phyloP scores from a whole-genome alignment of 2,888 invertebrate genomes.

The Dryococelus australis region DNA sequence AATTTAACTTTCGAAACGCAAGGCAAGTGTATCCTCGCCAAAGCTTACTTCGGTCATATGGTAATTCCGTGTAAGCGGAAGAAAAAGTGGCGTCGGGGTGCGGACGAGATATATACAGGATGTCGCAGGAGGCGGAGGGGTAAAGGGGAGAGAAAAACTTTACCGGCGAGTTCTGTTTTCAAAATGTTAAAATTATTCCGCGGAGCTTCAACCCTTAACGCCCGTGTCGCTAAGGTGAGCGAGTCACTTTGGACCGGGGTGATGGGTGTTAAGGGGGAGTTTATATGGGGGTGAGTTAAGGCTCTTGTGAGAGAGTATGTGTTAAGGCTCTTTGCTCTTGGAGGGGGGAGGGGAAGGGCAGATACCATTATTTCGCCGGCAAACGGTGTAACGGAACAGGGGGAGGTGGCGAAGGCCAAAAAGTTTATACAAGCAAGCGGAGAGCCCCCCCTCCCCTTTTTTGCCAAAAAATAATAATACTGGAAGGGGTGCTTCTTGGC shows the following conservation, averaged over 20 bases:
- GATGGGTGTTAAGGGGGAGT: neutral
- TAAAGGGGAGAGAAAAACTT: neutral
- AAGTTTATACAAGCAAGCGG: slow-evolving; percentile 22
- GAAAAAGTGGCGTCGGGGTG: neutral
- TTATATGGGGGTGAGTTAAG: neutral
- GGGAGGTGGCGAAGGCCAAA: neutral
- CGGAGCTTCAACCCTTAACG: neutral
- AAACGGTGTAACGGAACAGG: neutral
- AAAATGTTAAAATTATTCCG: slow-evolving; percentile 29
- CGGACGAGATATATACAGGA: neutral
- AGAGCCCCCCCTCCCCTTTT: too few relatives aligned
- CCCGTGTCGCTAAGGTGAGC: neutral
- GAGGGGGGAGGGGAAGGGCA: neutral
- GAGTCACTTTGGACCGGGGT: neutral
- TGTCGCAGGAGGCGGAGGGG: neutral
- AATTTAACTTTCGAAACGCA: too few relatives aligned
- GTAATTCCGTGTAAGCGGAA: too few relatives aligned
- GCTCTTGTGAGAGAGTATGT: neutral
- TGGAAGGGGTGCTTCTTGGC: neutral
- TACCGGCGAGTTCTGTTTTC: slow-evolving; percentile 21
- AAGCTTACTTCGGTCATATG: too few relatives aligned
- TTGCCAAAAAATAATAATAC: neutral
- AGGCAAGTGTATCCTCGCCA: too few relatives aligned
- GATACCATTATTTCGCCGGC: slow-evolving; percentile 10
- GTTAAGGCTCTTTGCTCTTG: neutral